Base-by-base conservation (phyloP, 2,888 invertebrate genomes). In the Saturnia japonica region DNA sequence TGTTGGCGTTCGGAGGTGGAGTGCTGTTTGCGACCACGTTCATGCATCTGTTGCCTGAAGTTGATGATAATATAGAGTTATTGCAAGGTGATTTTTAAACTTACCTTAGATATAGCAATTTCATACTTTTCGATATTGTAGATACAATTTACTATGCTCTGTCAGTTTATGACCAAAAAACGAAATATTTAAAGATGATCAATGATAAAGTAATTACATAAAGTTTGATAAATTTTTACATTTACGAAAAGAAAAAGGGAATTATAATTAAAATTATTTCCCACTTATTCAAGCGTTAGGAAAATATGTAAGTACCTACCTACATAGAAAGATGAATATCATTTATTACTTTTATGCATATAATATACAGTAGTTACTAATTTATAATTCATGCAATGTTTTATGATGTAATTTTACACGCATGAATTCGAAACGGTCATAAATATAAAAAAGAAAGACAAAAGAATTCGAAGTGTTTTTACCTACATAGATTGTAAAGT, bases 11-110 rank as follows among this genome's bases (percentile, higher is more conserved):
- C 76, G 97, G 97, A 14, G 97, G 97, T 12, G 97, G 97, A 9
- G 97, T 97, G 0, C 90, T 98, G 11, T 94, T 98, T 69, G 96
- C 96, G 75, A 98, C 97, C 7, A 97, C 97, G 1, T 97, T 98
- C 81, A 93, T 97, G 82, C 97, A 98, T 85, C 90, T 98, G 78
- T 88, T 97, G 71, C 97, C 97, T 11, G 97, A 97, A 92, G 96
- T 97, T 0, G 94, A 95, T 69, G 96, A 97, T 78, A 95, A 95
- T 70, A 95, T 97, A 64, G 91, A 95, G 70, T 81, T 93, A 47
- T 86, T 97, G 73, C 95, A 96, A 89, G 92, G 94, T 94, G 77
- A 89, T 88, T 40, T 64, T 64, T 40, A 64, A 19, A 40, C 40
- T 40, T 64, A 68, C 28, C n/a, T 42, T 68, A 34, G 34, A 34